These are phyloP conservation scores for Tragelaphus buxtoni DNA, from an alignment of 2,113 vertebrate species.

Conservation along the genomic window DNA sequence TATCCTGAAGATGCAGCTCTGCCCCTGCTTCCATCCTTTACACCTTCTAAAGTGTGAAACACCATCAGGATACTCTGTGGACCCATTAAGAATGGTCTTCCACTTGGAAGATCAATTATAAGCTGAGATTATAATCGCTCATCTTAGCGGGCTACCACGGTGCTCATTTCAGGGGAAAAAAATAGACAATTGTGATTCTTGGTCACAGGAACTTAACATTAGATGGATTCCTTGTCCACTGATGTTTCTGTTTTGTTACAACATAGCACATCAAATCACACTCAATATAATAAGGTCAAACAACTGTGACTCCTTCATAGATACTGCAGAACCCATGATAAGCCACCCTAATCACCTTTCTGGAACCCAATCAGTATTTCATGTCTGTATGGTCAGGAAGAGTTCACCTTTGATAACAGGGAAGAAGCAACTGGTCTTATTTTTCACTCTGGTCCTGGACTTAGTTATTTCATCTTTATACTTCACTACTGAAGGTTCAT, in stretches of 20 bases:
- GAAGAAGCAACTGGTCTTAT: neutral
- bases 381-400: neutral
- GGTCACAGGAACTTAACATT: neutral
- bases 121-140: neutral
- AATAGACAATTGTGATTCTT: neutral
- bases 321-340: neutral
- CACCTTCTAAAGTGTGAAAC: neutral
- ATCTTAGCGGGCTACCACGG: accelerated
- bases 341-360: neutral
- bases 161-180: neutral
- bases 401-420: neutral
- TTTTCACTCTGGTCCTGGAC: neutral
- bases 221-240: neutral
- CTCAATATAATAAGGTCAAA: neutral
- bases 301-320: neutral
- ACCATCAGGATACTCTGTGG: neutral
- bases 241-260: neutral
- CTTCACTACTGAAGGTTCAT: neutral
- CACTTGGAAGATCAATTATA: neutral
- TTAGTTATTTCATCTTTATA: neutral
- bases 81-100: neutral
- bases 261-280: neutral
- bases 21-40: neutral
- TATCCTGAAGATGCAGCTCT: neutral
- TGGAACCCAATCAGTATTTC: neutral